Evolutionary conservation across 2,888 invertebrate genomes (phyloP).

Genomic region (Rhodophaea formosa): DNA sequence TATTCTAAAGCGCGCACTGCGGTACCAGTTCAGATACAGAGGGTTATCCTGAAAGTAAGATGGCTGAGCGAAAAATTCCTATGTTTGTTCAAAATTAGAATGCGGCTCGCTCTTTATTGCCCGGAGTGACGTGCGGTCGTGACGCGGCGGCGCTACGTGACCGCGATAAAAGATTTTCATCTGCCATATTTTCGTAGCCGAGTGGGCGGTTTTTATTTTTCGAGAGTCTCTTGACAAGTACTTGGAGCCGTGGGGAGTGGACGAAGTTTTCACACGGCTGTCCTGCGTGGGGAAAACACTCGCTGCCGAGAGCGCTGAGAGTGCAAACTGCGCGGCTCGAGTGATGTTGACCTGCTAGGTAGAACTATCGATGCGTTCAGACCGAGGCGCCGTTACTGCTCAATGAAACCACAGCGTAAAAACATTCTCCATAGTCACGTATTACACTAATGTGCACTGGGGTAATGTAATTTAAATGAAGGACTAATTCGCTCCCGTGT

Average conservation of each 20-base stretch:
- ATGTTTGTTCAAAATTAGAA: constrained; percentile 76
- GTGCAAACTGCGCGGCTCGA: constrained; percentile 36
- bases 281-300: constrained; percentile 58
- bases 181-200: constrained; percentile 79
- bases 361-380: constrained; percentile 55
- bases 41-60: constrained; percentile 53
- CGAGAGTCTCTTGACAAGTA: constrained; percentile 65
- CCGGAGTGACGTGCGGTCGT: constrained; percentile 77
- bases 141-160: constrained; percentile 78
- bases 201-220: constrained; percentile 80
- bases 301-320: constrained; percentile 34
- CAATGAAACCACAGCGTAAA: constrained; percentile 52
- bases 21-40: constrained; percentile 51
- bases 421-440: constrained; percentile 56
- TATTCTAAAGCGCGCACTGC: constrained; percentile 55
- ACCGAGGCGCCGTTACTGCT: constrained; percentile 44
- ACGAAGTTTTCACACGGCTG: constrained; percentile 73
- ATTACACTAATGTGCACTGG: constrained; percentile 58
- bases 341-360: constrained; percentile 50
- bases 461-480: constrained; percentile 78
- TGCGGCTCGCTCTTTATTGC: constrained; percentile 75
- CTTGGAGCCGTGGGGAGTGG: constrained; percentile 51
- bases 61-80: constrained; percentile 66
- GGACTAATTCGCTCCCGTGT: constrained; percentile 75
- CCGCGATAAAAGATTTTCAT: constrained; percentile 81